Evolutionary conservation across 2,113 vertebrate species (phyloP).

Genomic region (Raphicerus campestris): DNA sequence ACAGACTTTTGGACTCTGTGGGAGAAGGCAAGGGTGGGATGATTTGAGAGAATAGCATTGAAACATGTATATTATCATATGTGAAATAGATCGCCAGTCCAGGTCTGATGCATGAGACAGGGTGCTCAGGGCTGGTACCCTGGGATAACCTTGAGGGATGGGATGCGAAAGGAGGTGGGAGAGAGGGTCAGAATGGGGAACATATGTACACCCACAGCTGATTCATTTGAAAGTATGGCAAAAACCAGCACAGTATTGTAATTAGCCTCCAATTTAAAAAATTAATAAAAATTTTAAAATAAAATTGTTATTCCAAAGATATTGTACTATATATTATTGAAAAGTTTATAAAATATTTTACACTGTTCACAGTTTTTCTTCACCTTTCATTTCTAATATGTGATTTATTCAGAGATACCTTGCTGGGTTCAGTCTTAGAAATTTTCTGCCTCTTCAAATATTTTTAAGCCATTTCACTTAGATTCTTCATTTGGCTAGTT

Average conservation of each 20-base stretch:
- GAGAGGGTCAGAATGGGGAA: neutral
- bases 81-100: neutral
- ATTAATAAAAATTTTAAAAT: neutral
- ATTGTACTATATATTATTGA: neutral
- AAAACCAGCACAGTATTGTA: neutral
- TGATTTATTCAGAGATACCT: neutral
- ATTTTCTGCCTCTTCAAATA: neutral
- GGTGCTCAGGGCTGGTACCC: neutral
- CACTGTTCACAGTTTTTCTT: neutral
- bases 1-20: neutral
- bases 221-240: neutral
- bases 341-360: neutral
- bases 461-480: neutral
- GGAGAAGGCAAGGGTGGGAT: neutral
- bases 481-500: conserved; percentile 21
- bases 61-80: neutral
- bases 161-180: neutral
- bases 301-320: neutral
- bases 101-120: neutral
- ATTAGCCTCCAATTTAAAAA: neutral
- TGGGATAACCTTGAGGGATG: neutral
- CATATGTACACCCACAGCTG: neutral
- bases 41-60: neutral
- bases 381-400: neutral
- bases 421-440: neutral